Evolutionary conservation across 1,140 invertebrate genomes (phyloP).

Genomic region (Papilio aristodemus): DNA sequence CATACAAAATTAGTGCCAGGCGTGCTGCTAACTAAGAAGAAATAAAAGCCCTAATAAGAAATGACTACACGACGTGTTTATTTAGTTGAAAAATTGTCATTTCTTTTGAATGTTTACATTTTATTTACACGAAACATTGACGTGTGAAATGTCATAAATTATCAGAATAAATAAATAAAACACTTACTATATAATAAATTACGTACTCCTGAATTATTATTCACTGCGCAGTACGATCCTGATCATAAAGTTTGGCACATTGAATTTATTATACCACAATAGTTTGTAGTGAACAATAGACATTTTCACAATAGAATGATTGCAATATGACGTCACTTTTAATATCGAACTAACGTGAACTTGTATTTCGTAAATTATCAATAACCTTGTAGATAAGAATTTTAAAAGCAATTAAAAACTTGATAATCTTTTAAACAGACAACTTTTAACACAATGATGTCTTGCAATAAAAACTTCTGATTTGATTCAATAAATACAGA

Average conservation of each 20-base stretch:
- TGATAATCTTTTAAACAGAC: background rate
- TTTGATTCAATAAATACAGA: background rate
- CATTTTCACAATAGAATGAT: constrained; percentile 29
- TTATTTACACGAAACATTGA: too few relatives aligned
- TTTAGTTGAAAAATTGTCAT: too few relatives aligned
- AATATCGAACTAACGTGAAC: constrained; percentile 6
- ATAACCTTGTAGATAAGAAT: background rate
- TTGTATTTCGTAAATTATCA: background rate
- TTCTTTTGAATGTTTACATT: too few relatives aligned
- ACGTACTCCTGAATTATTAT: background rate
- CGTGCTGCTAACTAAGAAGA: too few relatives aligned
- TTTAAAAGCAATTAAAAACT: background rate
- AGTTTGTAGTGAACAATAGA: constrained; percentile 9
- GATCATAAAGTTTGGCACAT: constrained; percentile 24
- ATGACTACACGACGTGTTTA: too few relatives aligned
- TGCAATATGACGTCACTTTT: constrained; percentile 24
- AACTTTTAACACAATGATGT: background rate
- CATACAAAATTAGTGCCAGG: too few relatives aligned
- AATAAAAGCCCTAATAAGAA: too few relatives aligned
- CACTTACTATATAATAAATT: constrained; percentile 9
- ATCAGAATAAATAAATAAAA: background rate
- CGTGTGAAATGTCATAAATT: background rate
- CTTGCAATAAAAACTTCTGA: background rate
- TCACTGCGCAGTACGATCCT: constrained; percentile 7
- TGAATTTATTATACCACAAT: constrained; percentile 25